Evolutionary conservation across 2,113 vertebrate species (phyloP).

Genomic region (Argyrosomus japonicus): DNA sequence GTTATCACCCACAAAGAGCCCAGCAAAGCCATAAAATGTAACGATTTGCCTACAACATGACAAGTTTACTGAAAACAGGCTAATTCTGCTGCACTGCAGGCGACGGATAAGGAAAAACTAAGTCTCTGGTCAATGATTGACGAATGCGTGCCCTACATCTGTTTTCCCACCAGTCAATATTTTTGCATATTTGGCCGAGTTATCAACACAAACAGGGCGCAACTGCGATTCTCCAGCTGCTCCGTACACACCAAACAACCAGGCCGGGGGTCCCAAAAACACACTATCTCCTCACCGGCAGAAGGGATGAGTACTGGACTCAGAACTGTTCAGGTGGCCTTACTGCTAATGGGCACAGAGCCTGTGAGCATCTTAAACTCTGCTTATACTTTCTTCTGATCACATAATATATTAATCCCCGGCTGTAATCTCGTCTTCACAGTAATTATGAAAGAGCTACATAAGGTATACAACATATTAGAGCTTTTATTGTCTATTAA

Average conservation of each 20-base stretch:
- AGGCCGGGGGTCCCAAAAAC: background rate
- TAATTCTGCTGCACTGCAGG: background rate
- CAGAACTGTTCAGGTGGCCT: background rate
- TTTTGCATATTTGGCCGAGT: constrained; percentile 7
- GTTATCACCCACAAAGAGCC: background rate
- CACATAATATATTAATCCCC: constrained; percentile 25
- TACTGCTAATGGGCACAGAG: background rate
- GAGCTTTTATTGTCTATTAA: background rate
- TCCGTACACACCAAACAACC: constrained; percentile 1
- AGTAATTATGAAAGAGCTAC: background rate
- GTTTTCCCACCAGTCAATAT: constrained; percentile 1
- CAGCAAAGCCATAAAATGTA: background rate
- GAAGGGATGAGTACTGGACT: background rate
- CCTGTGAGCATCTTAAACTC: background rate
- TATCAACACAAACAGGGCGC: constrained; percentile 1
- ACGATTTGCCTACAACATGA: background rate
- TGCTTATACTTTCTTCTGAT: constrained; percentile 17
- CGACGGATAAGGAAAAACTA: constrained; percentile 6
- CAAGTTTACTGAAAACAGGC: constrained; percentile 3
- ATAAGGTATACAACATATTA: background rate
- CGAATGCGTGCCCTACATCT: background rate
- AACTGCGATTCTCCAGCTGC: constrained; percentile 21
- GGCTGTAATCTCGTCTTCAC: background rate
- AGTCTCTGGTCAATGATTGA: constrained; percentile 41
- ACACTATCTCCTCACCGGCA: background rate